Evolutionary conservation across 2,888 invertebrate species (phyloP).

Genomic region (Lysandra bellargus): DNA sequence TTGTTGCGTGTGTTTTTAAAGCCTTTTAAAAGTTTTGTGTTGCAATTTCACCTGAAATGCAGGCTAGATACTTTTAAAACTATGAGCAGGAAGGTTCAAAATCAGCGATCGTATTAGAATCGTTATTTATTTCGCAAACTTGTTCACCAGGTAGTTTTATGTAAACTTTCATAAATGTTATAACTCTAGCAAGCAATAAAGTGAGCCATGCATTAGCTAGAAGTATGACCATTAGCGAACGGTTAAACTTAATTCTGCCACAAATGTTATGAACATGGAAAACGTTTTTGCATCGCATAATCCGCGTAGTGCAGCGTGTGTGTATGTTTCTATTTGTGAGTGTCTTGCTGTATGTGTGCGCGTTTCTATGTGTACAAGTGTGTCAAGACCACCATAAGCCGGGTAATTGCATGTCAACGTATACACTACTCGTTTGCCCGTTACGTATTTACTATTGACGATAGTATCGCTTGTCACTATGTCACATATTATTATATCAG

Average conservation of each 20-base stretch:
- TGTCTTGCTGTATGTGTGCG: not conserved
- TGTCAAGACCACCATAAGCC: slow-evolving; percentile 40
- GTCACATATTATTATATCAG: not conserved
- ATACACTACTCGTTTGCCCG: slow-evolving; percentile 25
- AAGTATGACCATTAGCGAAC: slow-evolving; percentile 5
- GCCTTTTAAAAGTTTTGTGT: not conserved
- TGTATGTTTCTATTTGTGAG: not conserved
- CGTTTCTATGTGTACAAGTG: slow-evolving; percentile 39
- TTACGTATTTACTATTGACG: slow-evolving; percentile 15
- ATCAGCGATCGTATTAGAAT: not conserved
- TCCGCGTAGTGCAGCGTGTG: not conserved
- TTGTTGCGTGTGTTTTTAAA: not conserved
- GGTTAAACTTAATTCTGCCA: slow-evolving; percentile 9
- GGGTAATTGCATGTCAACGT: slow-evolving; percentile 31
- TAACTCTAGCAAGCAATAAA: not conserved
- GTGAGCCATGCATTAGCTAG: not conserved
- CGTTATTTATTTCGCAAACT: not conserved
- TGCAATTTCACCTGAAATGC: not conserved
- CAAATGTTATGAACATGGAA: slow-evolving; percentile 17
- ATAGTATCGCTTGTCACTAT: not conserved
- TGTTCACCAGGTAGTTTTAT: not conserved
- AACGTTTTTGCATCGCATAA: slow-evolving; percentile 9
- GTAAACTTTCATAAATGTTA: not conserved
- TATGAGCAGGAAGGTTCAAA: too few species aligned
- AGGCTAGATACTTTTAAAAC: not conserved